Percentiles rank a stretch among this genome's conserved stretches.
Evolutionary conservation across 2,888 invertebrate genomes (phyloP).

Genomic region (Caenorhabditis sinica): DNA sequence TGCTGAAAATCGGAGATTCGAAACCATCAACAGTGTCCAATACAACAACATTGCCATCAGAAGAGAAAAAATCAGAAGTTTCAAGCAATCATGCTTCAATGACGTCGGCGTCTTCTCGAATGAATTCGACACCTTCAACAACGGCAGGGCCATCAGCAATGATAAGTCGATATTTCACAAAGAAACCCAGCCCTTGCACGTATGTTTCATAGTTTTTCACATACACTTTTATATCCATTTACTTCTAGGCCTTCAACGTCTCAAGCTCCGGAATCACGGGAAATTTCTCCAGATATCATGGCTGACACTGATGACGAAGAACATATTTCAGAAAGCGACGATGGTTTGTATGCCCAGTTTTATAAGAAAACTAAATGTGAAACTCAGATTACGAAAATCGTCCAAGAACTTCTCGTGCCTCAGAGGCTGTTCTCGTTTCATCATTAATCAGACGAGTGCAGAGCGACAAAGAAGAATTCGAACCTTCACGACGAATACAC

Average conservation of each 20-base stretch:
- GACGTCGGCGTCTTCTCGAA: not conserved
- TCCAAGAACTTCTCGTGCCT: not conserved
- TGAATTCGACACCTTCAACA: not conserved
- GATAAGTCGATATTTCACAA: slow-evolving; percentile 37
- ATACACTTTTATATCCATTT: too few species aligned
- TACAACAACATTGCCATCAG: not conserved
- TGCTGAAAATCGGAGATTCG: slow-evolving; percentile 26
- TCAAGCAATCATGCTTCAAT: too few species aligned
- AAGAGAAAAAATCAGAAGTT: not conserved
- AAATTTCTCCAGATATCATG: slow-evolving; percentile 33
- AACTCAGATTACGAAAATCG: slow-evolving; percentile 10
- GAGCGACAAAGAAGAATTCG: slow-evolving; percentile 33
- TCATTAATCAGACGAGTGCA: slow-evolving; percentile 3
- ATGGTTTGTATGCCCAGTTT: not conserved
- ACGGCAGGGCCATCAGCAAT: slow-evolving; percentile 10
- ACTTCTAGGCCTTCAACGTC: slow-evolving; percentile 38
- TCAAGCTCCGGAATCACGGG: slow-evolving; percentile 5
- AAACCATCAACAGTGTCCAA: slow-evolving; percentile 3
- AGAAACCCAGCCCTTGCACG: slow-evolving; percentile 28
- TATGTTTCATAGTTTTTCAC: too few species aligned
- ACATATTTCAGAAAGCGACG: slow-evolving; percentile 1
- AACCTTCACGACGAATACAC: slow-evolving; percentile 6
- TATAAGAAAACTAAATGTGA: not conserved
- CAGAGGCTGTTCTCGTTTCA: slow-evolving; percentile 7
- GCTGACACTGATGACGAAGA: slow-evolving; percentile 16